These are phyloP conservation scores for Tapirus indicus DNA, from an alignment of 2,797 vertebrate genomes.

Conservation along the genomic window DNA sequence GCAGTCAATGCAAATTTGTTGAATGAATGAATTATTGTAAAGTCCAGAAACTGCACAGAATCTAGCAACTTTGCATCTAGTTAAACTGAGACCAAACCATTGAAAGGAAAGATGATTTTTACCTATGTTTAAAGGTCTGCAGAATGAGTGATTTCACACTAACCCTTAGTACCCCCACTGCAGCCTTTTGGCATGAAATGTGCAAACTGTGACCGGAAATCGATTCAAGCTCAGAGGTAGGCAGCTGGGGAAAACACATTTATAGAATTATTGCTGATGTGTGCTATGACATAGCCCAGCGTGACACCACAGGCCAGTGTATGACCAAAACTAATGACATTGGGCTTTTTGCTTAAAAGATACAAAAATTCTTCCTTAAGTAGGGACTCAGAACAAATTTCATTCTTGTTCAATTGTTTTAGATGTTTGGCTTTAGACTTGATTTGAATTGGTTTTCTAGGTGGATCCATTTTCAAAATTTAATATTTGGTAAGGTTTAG, in stretches of 20 bases:
- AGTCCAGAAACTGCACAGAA: not conserved
- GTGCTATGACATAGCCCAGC: slow-evolving; percentile 60
- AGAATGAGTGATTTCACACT: slow-evolving; percentile 71
- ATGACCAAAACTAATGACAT: slow-evolving; percentile 61
- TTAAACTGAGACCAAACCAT: slow-evolving; percentile 28
- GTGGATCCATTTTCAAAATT: slow-evolving; percentile 11
- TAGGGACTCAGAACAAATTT: slow-evolving; percentile 48
- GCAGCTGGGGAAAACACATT: slow-evolving; percentile 64
- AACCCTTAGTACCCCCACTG: not conserved
- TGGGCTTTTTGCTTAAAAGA: slow-evolving; percentile 43
- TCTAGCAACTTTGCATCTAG: not conserved
- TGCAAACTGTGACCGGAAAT: slow-evolving; percentile 76
- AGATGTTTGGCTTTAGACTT: slow-evolving; percentile 43
- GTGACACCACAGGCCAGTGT: not conserved
- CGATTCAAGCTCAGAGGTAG: slow-evolving; percentile 69
- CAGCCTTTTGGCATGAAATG: slow-evolving; percentile 72
- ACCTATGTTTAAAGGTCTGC: slow-evolving; percentile 50
- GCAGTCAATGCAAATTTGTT: not conserved
- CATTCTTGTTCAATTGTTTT: slow-evolving; percentile 55
- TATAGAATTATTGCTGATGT: slow-evolving; percentile 69
- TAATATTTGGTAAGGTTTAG: slow-evolving; percentile 8
- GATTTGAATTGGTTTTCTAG: slow-evolving; percentile 61
- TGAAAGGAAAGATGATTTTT: slow-evolving; percentile 31
- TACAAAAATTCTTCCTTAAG: slow-evolving; percentile 38
- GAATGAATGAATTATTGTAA: not conserved